A percentile compares a stretch with the other conserved stretches of the same genome.
These are phyloP conservation scores for Sebastiscus albofasciatus DNA, from an alignment of 2,797 vertebrate genomes.

Conservation along the genomic window DNA sequence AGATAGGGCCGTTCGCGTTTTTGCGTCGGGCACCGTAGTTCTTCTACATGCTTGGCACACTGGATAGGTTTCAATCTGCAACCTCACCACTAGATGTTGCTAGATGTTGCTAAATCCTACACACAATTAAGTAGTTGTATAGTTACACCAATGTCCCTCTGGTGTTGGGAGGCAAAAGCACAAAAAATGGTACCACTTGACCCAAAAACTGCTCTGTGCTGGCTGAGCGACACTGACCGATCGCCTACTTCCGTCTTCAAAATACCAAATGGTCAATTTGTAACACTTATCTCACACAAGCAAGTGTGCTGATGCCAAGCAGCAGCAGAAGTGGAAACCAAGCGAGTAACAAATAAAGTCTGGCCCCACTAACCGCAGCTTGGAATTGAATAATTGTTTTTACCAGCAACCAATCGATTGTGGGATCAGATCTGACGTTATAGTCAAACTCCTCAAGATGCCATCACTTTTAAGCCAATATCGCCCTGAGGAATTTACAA, in stretches of 20 bases:
- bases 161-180: not conserved
- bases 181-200: not conserved
- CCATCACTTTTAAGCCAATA: conserved; percentile 2
- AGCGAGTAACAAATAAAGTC: not conserved
- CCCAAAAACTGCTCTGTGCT: not conserved
- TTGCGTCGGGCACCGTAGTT: no score
- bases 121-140: not conserved
- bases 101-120: no score
- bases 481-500: not conserved
- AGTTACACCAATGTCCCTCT: not conserved
- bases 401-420: not conserved
- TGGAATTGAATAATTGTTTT: not conserved
- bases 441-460: not conserved
- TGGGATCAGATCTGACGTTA: not conserved
- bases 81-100: no score
- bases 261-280: not conserved
- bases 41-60: no score
- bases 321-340: not conserved
- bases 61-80: no score
- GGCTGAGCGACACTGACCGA: not conserved
- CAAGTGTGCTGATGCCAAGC: not conserved
- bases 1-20: accelerated
- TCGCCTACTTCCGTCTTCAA: not conserved
- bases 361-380: not conserved
- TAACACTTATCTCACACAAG: not conserved